Conservation (phyloP, 2,113 vertebrate genomes). For the Pelobates fuscus region DNA sequence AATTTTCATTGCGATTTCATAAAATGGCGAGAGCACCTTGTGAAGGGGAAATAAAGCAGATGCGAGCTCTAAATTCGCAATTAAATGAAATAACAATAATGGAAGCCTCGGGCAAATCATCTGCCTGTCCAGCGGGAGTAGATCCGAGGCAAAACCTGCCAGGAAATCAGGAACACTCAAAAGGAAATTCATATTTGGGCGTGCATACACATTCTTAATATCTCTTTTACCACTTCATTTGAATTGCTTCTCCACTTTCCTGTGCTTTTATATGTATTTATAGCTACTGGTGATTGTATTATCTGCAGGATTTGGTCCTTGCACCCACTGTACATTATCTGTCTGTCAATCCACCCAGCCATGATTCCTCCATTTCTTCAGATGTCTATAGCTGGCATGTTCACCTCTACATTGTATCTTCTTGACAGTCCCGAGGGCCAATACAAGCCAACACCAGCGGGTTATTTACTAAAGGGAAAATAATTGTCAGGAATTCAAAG, state of each 20-base stretch:
- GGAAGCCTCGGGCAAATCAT: background rate
- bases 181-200: background rate
- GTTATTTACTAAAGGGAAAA: no score
- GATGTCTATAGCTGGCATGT: no score
- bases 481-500: no score
- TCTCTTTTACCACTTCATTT: background rate
- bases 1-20: no score
- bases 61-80: background rate
- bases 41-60: constrained; percentile 5
- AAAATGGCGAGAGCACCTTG: background rate
- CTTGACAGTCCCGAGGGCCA: no score
- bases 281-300: no score
- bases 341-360: no score
- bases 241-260: background rate
- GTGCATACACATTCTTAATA: background rate
- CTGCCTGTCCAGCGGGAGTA: background rate
- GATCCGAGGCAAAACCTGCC: background rate
- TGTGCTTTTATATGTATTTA: background rate
- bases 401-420: no score
- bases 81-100: background rate
- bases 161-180: background rate
- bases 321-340: no score
- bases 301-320: no score
- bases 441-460: no score
- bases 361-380: no score